Percentiles rank a stretch among this genome's conserved stretches.
phyloP scores from a whole-genome alignment of 1,140 invertebrate genomes.

The Pararge aegeria region DNA sequence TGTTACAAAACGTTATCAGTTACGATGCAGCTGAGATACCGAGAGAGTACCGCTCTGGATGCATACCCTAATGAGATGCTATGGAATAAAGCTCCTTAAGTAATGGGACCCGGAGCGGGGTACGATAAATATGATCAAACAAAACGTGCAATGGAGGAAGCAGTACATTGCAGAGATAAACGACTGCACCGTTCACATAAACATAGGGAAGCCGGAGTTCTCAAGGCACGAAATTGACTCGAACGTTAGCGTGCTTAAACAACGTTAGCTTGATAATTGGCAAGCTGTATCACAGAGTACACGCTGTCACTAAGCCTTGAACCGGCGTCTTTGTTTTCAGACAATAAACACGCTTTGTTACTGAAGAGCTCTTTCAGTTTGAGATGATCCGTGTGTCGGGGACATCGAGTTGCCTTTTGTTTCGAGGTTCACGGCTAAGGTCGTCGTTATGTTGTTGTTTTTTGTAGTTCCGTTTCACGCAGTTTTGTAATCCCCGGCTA shows the following conservation, averaged over 20 bases:
- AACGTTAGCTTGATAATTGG: constrained; percentile 69
- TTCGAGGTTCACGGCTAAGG: constrained; percentile 46
- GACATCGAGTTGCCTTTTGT: constrained; percentile 54
- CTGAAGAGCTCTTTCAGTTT: constrained; percentile 46
- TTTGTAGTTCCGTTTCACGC: background rate
- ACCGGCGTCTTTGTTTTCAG: constrained; percentile 65
- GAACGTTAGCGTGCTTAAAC: constrained; percentile 55
- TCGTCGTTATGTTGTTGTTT: constrained; percentile 9
- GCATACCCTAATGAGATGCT: constrained; percentile 61
- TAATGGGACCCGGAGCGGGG: constrained; percentile 46
- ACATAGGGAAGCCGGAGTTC: constrained; percentile 50
- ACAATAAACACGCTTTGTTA: constrained; percentile 67
- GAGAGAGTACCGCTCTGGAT: constrained; percentile 41
- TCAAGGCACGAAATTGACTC: constrained; percentile 60
- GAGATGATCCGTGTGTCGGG: constrained; percentile 48
- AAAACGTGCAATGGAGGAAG: constrained; percentile 70
- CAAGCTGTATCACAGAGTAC: constrained; percentile 41
- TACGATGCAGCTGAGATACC: constrained; percentile 49
- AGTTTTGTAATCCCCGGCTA: background rate
- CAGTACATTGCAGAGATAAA: constrained; percentile 70
- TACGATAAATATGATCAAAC: constrained; percentile 71
- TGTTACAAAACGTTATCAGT: constrained; percentile 51
- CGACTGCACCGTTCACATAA: constrained; percentile 49
- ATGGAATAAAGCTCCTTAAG: constrained; percentile 41
- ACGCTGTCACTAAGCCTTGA: constrained; percentile 58